A percentile compares a stretch with the other conserved stretches of the same genome.
These are phyloP conservation scores for Orchestes rusci DNA, from an alignment of 2,888 invertebrate genomes.

Conservation along the genomic window DNA sequence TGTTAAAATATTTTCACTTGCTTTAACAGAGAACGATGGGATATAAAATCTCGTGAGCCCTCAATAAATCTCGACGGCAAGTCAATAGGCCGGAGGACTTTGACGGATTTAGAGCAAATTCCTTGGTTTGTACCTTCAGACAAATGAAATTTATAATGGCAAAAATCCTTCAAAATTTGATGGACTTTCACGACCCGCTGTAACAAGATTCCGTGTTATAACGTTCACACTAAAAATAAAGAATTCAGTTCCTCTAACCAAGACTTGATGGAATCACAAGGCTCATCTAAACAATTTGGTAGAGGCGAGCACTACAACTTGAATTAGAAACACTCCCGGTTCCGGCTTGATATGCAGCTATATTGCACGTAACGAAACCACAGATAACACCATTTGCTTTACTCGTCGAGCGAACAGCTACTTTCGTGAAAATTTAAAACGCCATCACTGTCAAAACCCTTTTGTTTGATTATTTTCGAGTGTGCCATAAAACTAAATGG, in stretches of 20 bases:
- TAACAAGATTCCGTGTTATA: no score
- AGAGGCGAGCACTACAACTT: no score
- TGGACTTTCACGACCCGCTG: no score
- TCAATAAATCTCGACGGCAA: constrained; percentile 16
- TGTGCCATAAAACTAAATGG: constrained; percentile 18
- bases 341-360: no score
- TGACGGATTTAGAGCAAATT: constrained; percentile 20
- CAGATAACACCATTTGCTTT: constrained; percentile 12
- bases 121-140: constrained; percentile 12
- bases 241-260: no score
- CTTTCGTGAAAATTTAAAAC: constrained; percentile 19
- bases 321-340: no score
- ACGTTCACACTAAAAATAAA: no score
- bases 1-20: no score
- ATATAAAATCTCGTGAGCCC: constrained; percentile 10
- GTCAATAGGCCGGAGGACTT: constrained; percentile 17
- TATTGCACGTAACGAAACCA: constrained; percentile 12
- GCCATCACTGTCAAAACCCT: constrained; percentile 18
- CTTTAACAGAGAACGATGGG: background rate
- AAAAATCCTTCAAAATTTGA: no score
- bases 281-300: no score
- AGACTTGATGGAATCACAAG: no score
- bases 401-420: constrained; percentile 12
- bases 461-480: constrained; percentile 19
- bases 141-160: no score